phyloP scores from a whole-genome alignment of 2,888 invertebrate species.

The Hirtodrosophila cameraria region DNA sequence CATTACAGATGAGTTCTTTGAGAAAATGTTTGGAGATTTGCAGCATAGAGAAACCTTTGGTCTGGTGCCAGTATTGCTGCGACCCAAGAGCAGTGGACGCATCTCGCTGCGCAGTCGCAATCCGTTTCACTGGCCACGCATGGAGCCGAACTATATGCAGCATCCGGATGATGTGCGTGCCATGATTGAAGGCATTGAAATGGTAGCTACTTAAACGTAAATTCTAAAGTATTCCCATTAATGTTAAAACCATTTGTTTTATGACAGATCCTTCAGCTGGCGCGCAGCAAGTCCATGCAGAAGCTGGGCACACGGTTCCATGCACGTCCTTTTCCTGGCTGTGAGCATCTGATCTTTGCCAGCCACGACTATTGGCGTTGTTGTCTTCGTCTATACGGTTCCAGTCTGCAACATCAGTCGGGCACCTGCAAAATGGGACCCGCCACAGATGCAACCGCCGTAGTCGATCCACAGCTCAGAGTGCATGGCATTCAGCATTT shows the following conservation, averaged over 20 bases:
- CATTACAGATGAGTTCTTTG: slow-evolving; percentile 84
- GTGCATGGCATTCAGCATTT: slow-evolving; percentile 85
- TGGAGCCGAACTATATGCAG: slow-evolving; percentile 93
- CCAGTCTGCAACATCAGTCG: slow-evolving; percentile 89
- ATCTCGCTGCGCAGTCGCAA: slow-evolving; percentile 89
- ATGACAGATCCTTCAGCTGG: slow-evolving; percentile 86
- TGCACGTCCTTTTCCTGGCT: slow-evolving; percentile 88
- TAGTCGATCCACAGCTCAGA: slow-evolving; percentile 87
- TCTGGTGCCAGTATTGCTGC: slow-evolving; percentile 89
- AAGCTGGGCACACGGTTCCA: slow-evolving; percentile 85
- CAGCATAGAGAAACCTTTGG: slow-evolving; percentile 86
- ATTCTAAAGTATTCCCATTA: background rate
- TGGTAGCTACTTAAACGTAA: slow-evolving; percentile 84
- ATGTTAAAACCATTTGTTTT: background rate
- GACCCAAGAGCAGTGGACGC: slow-evolving; percentile 90
- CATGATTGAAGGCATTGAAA: slow-evolving; percentile 90
- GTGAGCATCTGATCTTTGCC: slow-evolving; percentile 86
- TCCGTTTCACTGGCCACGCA: slow-evolving; percentile 90
- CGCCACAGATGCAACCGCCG: slow-evolving; percentile 85
- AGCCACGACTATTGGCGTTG: slow-evolving; percentile 91
- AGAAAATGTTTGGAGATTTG: slow-evolving; percentile 82
- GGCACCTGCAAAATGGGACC: slow-evolving; percentile 90
- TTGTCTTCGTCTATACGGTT: slow-evolving; percentile 88
- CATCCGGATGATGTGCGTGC: slow-evolving; percentile 89
- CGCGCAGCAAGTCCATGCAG: slow-evolving; percentile 85